phyloP scores from a whole-genome alignment of 2,888 invertebrate genomes.

The Chrysolina americana region DNA sequence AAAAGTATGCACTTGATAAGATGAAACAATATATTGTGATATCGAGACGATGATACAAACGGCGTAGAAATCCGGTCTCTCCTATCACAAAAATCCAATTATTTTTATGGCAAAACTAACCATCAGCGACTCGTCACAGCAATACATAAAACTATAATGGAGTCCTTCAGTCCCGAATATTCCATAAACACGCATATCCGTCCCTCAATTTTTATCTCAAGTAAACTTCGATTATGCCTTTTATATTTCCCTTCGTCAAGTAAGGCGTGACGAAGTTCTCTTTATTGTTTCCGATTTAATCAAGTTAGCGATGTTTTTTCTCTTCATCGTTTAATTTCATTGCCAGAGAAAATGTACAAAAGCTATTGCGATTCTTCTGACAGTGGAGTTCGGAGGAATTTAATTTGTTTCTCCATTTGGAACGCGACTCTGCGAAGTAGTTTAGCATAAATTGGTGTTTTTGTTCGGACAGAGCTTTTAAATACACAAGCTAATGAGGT shows the following conservation, averaged over 20 bases:
- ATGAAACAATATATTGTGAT: neutral
- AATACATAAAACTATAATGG: constrained; percentile 54
- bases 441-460: constrained; percentile 45
- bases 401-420: constrained; percentile 44
- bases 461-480: constrained; percentile 24
- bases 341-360: constrained; percentile 54
- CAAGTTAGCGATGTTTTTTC: constrained; percentile 59
- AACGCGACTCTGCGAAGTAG: constrained; percentile 37
- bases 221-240: constrained; percentile 25
- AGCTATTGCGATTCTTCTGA: constrained; percentile 41
- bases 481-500: constrained; percentile 22
- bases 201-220: constrained; percentile 23
- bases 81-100: constrained; percentile 38
- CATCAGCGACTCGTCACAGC: constrained; percentile 35
- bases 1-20: neutral
- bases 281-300: constrained; percentile 64
- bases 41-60: neutral
- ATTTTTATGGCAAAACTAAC: constrained; percentile 38
- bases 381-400: constrained; percentile 42
- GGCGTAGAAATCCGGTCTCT: neutral
- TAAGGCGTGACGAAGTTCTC: constrained; percentile 59
- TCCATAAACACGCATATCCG: constrained; percentile 55
- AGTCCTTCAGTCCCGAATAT: constrained; percentile 57
- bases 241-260: constrained; percentile 36
- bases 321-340: constrained; percentile 56